A percentile compares a stretch with the other conserved stretches of the same genome.
These are phyloP conservation scores for Thalassarche chlororhynchos DNA, from an alignment of 2,113 vertebrate genomes.

Conservation along the genomic window DNA sequence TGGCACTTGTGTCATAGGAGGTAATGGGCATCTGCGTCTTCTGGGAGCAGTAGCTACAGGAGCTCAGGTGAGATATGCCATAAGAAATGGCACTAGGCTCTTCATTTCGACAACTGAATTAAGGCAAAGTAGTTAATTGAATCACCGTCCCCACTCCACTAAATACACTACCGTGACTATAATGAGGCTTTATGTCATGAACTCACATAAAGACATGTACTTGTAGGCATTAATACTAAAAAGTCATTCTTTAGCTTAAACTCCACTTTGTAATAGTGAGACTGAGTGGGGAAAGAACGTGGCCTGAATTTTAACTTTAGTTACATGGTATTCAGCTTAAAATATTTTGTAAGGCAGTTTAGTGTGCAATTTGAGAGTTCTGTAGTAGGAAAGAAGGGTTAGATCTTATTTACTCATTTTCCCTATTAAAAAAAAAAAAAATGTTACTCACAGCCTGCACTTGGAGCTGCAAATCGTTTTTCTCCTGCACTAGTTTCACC, in stretches of 20 bases:
- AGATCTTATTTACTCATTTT: background rate
- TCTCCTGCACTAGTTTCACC: constrained; percentile 78
- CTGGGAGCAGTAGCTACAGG: background rate
- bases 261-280: fast-evolving
- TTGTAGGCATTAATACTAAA: background rate
- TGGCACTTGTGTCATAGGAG: fast-evolving
- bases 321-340: background rate
- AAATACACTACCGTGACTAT: background rate
- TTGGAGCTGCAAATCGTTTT: constrained; percentile 88
- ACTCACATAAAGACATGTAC: background rate
- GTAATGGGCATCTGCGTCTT: fast-evolving
- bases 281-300: background rate
- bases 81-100: background rate
- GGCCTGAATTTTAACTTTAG: background rate
- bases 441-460: constrained; percentile 81
- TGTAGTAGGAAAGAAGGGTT: background rate
- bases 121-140: background rate
- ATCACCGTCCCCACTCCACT: background rate
- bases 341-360: background rate
- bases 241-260: background rate
- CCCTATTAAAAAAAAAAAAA: background rate
- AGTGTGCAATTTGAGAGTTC: background rate
- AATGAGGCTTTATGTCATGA: background rate
- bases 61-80: background rate
- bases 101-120: background rate